phyloP scores from a whole-genome alignment of 2,888 invertebrate genomes.

The Leptinotarsa peninsularis region DNA sequence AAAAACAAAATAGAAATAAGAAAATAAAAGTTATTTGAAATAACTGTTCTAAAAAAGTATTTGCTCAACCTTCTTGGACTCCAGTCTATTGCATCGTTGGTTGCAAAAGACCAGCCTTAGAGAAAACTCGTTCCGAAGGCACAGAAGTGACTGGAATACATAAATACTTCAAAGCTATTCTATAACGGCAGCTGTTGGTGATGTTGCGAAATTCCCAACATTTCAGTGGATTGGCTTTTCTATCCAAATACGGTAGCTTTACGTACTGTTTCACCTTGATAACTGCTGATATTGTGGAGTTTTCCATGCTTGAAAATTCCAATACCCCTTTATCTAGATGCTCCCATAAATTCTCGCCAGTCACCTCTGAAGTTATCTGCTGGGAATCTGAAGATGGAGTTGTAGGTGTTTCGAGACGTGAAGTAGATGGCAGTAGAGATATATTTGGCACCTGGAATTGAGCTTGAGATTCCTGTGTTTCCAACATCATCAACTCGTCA shows the following conservation, averaged over 20 bases:
- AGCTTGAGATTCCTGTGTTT: not conserved
- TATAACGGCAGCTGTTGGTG: no score
- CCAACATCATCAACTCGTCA: constrained; percentile 33
- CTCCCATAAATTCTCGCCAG: no score
- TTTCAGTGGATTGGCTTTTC: constrained; percentile 39
- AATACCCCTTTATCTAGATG: no score
- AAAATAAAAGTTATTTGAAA: no score
- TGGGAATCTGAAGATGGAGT: not conserved
- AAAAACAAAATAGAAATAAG: no score
- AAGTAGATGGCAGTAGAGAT: not conserved
- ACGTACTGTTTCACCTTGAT: constrained; percentile 38
- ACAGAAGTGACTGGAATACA: constrained; percentile 49
- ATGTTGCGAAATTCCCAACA: constrained; percentile 44
- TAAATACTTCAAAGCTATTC: no score
- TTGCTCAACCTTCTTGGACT: no score
- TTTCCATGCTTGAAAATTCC: no score
- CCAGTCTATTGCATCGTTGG: no score
- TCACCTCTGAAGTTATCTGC: no score
- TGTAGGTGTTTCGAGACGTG: not conserved
- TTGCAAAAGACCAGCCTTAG: constrained; percentile 41
- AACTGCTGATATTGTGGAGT: constrained; percentile 26
- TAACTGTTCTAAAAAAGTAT: no score
- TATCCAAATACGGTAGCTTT: constrained; percentile 31
- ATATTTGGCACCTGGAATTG: not conserved
- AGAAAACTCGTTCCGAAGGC: constrained; percentile 51